These are phyloP conservation scores for Neocrepidodera transversa DNA, from an alignment of 2,888 invertebrate species.

Conservation along the genomic window DNA sequence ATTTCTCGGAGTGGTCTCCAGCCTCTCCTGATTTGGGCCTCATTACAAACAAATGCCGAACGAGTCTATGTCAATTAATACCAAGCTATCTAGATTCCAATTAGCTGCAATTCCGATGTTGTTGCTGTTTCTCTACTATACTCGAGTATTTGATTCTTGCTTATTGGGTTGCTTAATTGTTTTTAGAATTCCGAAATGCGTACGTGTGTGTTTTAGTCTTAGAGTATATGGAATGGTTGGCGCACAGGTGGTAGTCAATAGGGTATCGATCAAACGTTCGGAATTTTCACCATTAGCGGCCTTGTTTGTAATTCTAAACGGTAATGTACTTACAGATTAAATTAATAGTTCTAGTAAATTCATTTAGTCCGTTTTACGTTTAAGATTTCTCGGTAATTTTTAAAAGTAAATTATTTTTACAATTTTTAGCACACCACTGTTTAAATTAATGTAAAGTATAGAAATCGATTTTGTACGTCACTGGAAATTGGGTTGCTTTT, in stretches of 20 bases:
- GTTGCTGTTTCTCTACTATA: constrained; percentile 19
- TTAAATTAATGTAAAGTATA: too few species aligned
- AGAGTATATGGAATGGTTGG: background rate
- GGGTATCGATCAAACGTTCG: constrained; percentile 12
- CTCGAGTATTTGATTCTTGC: constrained; percentile 2
- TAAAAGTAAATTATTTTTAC: too few species aligned
- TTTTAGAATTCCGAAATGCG: constrained; percentile 5
- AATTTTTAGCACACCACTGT: too few species aligned
- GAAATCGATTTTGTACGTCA: too few species aligned
- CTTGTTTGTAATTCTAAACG: too few species aligned
- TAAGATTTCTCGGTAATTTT: too few species aligned
- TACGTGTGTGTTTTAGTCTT: too few species aligned
- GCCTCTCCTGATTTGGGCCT: constrained; percentile 62
- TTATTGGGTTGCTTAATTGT: constrained; percentile 2
- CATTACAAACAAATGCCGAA: constrained; percentile 36
- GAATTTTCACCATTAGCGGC: constrained; percentile 8
- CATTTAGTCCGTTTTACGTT: too few species aligned
- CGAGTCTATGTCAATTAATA: constrained; percentile 39
- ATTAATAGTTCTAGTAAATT: too few species aligned
- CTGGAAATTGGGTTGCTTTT: too few species aligned
- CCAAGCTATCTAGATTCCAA: constrained; percentile 45
- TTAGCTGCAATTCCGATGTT: constrained; percentile 38
- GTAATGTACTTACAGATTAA: too few species aligned
- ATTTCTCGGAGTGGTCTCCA: constrained; percentile 59
- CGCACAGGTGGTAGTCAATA: constrained; percentile 15